phyloP scores from a whole-genome alignment of 2,113 vertebrate species.

The Macaca fascicularis region DNA sequence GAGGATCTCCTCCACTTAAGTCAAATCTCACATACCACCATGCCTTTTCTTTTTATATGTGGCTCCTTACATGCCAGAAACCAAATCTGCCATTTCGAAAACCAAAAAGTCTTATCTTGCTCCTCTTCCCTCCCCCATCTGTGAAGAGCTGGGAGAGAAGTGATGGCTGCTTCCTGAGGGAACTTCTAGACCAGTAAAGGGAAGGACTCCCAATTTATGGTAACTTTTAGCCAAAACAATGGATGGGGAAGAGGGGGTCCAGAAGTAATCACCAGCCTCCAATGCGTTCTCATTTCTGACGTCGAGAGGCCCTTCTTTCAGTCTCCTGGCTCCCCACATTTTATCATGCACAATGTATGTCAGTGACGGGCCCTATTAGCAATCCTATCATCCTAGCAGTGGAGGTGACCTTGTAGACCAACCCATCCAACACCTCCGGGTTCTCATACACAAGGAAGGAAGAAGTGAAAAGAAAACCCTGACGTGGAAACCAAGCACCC shows the following conservation, averaged over 20 bases:
- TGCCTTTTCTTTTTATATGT: too few species aligned
- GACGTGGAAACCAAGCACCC: background rate
- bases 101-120: background rate
- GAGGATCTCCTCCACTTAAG: background rate
- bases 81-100: background rate
- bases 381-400: too few species aligned
- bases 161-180: background rate
- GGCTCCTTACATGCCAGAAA: background rate
- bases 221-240: background rate
- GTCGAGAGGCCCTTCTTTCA: background rate
- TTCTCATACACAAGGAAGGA: rapidly evolving
- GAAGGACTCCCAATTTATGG: background rate
- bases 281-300: background rate
- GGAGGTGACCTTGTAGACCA: background rate
- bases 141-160: background rate
- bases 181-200: background rate
- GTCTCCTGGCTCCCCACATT: rapidly evolving
- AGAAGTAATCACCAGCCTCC: background rate
- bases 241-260: background rate
- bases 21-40: too few species aligned
- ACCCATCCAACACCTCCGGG: background rate
- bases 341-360: rapidly evolving
- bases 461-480: background rate
- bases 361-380: background rate
- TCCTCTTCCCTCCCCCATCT: background rate